Percentiles rank a stretch among this genome's conserved stretches.
Evolutionary conservation across 2,888 invertebrate species (phyloP).

Genomic region (Luffia ferchaultella): DNA sequence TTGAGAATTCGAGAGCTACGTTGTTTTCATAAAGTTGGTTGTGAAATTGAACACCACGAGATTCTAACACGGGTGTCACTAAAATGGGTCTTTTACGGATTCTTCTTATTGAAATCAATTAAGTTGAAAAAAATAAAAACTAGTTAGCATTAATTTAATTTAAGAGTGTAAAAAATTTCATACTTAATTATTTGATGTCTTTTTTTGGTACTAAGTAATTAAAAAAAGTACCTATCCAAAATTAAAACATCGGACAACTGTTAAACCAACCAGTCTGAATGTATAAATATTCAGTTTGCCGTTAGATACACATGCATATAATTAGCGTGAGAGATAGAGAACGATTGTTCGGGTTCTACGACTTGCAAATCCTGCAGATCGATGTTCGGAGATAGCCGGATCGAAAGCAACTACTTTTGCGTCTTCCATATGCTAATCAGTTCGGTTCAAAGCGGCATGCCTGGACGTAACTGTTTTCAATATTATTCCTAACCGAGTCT

Average conservation of each 20-base stretch:
- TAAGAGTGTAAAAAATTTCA: no score
- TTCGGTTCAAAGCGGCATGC: background rate
- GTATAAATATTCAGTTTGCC: slow-evolving; percentile 25
- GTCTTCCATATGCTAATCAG: background rate
- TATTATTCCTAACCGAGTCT: no score
- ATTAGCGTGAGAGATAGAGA: slow-evolving; percentile 49
- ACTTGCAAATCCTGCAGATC: background rate
- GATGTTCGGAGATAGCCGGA: background rate
- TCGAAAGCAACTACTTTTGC: background rate
- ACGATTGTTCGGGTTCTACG: slow-evolving; percentile 30
- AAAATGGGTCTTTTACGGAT: no score
- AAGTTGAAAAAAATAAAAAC: no score
- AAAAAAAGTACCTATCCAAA: background rate
- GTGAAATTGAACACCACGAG: no score
- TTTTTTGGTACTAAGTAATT: background rate
- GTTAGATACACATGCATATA: slow-evolving; percentile 51
- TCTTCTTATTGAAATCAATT: no score
- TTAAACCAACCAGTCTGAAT: background rate
- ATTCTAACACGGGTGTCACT: no score
- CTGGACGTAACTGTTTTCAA: background rate
- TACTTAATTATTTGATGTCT: no score
- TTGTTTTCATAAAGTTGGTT: no score
- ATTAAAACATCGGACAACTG: no score
- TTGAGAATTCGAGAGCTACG: no score
- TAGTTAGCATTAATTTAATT: no score